These are phyloP conservation scores for Cygnus atratus DNA, from an alignment of 2,113 vertebrate species.

Conservation along the genomic window DNA sequence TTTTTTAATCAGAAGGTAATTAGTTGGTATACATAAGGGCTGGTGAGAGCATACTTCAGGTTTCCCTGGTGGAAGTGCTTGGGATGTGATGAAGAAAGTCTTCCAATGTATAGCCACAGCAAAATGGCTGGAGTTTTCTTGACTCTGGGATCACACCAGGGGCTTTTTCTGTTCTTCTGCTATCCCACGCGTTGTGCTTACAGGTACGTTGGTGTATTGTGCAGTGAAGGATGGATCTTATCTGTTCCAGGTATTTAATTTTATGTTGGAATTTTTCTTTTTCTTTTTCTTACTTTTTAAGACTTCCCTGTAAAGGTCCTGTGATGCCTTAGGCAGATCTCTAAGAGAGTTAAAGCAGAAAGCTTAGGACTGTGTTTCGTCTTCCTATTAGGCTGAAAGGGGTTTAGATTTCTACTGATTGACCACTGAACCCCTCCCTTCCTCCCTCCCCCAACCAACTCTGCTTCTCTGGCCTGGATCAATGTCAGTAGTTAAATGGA, in stretches of 20 bases:
- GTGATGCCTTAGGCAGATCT: neutral
- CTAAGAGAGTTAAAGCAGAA: conserved; percentile 11
- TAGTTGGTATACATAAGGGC: neutral
- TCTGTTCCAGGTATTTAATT: neutral
- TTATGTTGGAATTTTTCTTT: neutral
- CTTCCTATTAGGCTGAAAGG: conserved; percentile 47
- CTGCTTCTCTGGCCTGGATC: conserved; percentile 65
- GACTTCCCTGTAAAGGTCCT: neutral
- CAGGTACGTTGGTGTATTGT: neutral
- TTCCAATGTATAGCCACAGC: neutral
- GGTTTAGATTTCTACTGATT: conserved; percentile 67
- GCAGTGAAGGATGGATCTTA: neutral
- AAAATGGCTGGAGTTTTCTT: neutral
- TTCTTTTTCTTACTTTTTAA: neutral
- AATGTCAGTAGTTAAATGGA: conserved; percentile 77
- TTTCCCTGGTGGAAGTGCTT: neutral
- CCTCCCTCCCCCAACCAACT: neutral
- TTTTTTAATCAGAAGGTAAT: neutral
- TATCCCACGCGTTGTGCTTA: accelerated
- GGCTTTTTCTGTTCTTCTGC: neutral
- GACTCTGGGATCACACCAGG: neutral
- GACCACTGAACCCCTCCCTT: conserved; percentile 26
- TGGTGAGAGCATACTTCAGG: neutral
- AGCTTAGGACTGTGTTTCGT: conserved; percentile 21
- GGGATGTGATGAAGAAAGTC: neutral